Evolutionary conservation across 2,113 vertebrate species (phyloP), one percentile per base, ranked within the genome.

Genomic region (Hippolais icterina): DNA sequence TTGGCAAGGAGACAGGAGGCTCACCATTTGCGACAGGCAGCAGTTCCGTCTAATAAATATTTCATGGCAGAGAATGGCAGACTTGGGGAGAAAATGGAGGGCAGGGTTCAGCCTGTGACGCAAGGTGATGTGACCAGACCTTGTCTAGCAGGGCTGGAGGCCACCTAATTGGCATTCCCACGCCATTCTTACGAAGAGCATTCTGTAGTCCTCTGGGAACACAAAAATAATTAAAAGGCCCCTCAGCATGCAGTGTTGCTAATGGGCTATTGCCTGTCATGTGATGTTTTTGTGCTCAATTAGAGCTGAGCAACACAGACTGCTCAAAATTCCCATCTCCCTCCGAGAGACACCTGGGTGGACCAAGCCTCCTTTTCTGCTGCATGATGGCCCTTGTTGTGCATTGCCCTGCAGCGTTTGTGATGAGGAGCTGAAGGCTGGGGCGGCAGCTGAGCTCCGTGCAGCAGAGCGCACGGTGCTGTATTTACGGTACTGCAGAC

Each of bases 181-280:
- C 1, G 3, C 94, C 93, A 97, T 81, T 81, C 94, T 91, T 92
- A 57, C 1, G 64, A 82, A 87, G 66, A 89, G 88, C 85, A 96
- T 94, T 93, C 90, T 79, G 84, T 72, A 79, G 92, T 95, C 94
- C 93, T 94, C 90, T 39, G 93, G 96, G 95, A 95, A 93, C 11
- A 13, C 76, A 90, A 93, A 97, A 95, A 94, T 93, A 97, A 97
- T 96, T 94, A 95, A 97, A 97, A 96, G 89, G 92, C 87, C 94
- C 96, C 94, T 94, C 71, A 77, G 81, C 92, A 95, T 50, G 59
- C 89, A 86, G 61, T 91, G 83, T 79, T 95, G 93, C 95, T 96
- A 96, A 93, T 93, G 93, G 91, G 80, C 87, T 97, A 47, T 70
- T 68, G 87, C 87, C 74, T 86, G 84, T 78, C 92, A 89, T 74